Percentiles rank a stretch among this genome's conserved stretches.
phyloP scores from a whole-genome alignment of 2,888 invertebrate species.

The Biston stratarius region DNA sequence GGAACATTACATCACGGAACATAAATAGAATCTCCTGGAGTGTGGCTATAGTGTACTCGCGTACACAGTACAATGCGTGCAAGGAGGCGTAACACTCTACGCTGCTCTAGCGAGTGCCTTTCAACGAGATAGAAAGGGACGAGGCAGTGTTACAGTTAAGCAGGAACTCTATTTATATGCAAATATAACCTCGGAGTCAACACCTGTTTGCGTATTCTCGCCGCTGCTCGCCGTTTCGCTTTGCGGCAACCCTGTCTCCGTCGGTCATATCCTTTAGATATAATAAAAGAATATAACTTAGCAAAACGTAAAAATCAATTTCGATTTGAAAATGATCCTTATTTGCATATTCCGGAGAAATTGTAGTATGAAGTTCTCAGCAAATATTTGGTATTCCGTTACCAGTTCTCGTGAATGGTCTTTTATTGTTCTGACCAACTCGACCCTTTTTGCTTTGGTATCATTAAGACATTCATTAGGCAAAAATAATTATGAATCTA shows the following conservation, averaged over 20 bases:
- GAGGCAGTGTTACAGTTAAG: slow-evolving; percentile 83
- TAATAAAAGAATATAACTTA: slow-evolving; percentile 61
- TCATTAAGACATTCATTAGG: slow-evolving; percentile 54
- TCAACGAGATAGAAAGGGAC: slow-evolving; percentile 78
- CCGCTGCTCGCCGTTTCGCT: slow-evolving; percentile 75
- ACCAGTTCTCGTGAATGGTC: slow-evolving; percentile 38
- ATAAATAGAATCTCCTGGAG: slow-evolving; percentile 84
- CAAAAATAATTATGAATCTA: slow-evolving; percentile 53
- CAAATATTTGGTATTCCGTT: slow-evolving; percentile 17
- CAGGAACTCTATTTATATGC: slow-evolving; percentile 87
- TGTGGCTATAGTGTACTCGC: slow-evolving; percentile 61
- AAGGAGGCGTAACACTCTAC: slow-evolving; percentile 74
- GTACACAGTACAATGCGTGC: slow-evolving; percentile 71
- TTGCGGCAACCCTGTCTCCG: slow-evolving; percentile 79
- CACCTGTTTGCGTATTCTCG: slow-evolving; percentile 87
- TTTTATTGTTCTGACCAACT: slow-evolving; percentile 54
- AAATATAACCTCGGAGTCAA: slow-evolving; percentile 85
- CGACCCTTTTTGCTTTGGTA: slow-evolving; percentile 54
- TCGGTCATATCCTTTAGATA: slow-evolving; percentile 74
- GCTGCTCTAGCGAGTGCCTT: slow-evolving; percentile 70
- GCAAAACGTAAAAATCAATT: slow-evolving; percentile 47
- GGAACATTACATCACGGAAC: slow-evolving; percentile 78
- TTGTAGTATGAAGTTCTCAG: background rate
- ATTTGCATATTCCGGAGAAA: slow-evolving; percentile 41
- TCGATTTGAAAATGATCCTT: slow-evolving; percentile 48